Conservation (phyloP, 1,140 invertebrate genomes). For the Chymomyza costata region DNA sequence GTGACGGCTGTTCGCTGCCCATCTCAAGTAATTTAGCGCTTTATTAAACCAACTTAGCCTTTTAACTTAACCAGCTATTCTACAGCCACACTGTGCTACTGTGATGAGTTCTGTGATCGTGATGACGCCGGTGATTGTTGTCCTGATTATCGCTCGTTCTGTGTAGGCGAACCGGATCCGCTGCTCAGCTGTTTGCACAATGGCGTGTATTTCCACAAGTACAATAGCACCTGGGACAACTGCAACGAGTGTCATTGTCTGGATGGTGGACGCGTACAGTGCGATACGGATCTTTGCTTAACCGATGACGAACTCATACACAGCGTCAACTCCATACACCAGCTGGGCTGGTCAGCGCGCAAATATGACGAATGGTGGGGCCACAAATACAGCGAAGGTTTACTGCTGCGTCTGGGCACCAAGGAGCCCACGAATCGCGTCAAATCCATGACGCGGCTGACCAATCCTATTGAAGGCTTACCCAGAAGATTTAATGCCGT, state of each 20-base stretch:
- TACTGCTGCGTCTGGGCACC: constrained; percentile 83
- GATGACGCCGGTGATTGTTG: constrained; percentile 85
- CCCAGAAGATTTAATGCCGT: constrained; percentile 86
- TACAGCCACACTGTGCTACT: constrained; percentile 90
- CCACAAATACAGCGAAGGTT: constrained; percentile 86
- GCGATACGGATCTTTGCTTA: constrained; percentile 85
- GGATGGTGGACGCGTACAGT: constrained; percentile 78
- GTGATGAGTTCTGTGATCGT: constrained; percentile 92
- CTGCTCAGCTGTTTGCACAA: constrained; percentile 56
- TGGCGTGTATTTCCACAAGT: constrained; percentile 58
- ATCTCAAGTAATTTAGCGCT: constrained; percentile 77
- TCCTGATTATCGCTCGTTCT: constrained; percentile 87
- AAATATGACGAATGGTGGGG: constrained; percentile 92
- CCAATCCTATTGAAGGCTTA: constrained; percentile 76
- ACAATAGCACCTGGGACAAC: constrained; percentile 77
- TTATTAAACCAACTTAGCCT: not conserved
- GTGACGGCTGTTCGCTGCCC: constrained; percentile 85
- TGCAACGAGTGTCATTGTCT: constrained; percentile 87
- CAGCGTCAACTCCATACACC: constrained; percentile 79
- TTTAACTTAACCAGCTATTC: not conserved
- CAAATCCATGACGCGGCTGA: constrained; percentile 83
- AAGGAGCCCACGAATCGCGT: constrained; percentile 79
- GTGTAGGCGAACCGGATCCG: constrained; percentile 77
- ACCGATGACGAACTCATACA: constrained; percentile 82
- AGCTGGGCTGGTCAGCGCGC: constrained; percentile 83